A percentile compares a stretch with the other conserved stretches of the same genome.
These are phyloP conservation scores for Speoplatyrhinus poulsoni DNA, from an alignment of 2,113 vertebrate genomes.

Conservation along the genomic window DNA sequence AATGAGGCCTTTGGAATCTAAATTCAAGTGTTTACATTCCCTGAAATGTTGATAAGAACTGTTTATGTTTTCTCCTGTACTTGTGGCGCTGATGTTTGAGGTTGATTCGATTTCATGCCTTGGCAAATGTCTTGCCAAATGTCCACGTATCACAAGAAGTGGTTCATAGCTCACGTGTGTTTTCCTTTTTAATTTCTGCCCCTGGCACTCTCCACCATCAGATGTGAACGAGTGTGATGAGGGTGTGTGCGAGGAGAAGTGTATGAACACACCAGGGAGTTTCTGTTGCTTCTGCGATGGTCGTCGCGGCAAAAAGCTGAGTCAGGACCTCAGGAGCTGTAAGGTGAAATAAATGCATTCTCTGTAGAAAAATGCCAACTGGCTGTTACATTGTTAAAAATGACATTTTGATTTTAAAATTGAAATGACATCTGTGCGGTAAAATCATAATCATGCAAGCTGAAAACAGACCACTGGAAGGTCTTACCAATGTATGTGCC, in stretches of 20 bases:
- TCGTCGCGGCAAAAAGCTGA: constrained; percentile 87
- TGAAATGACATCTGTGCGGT: no score
- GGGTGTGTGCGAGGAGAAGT: constrained; percentile 85
- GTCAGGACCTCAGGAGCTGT: constrained; percentile 84
- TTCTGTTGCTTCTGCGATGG: constrained; percentile 92
- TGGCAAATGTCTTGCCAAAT: not conserved
- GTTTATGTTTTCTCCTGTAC: not conserved
- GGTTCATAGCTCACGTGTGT: no score
- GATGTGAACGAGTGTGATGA: constrained; percentile 91
- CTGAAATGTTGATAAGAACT: constrained; percentile 24
- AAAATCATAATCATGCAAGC: no score
- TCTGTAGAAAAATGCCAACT: constrained; percentile 9
- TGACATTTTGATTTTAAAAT: no score
- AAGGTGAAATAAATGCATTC: constrained; percentile 79
- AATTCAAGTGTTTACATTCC: constrained; percentile 56
- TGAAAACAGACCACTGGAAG: no score
- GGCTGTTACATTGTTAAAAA: not conserved
- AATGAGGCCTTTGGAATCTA: constrained; percentile 1
- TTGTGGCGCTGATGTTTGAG: constrained; percentile 10
- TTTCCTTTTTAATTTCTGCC: constrained; percentile 2
- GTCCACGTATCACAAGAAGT: no score
- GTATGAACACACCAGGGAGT: constrained; percentile 88
- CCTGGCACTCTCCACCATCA: constrained; percentile 50
- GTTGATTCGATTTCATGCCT: constrained; percentile 26
- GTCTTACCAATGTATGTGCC: no score